A percentile compares a stretch with the other conserved stretches of the same genome.
Evolutionary conservation across 2,888 invertebrate species (phyloP).

Genomic region (Seladonia tumulorum): DNA sequence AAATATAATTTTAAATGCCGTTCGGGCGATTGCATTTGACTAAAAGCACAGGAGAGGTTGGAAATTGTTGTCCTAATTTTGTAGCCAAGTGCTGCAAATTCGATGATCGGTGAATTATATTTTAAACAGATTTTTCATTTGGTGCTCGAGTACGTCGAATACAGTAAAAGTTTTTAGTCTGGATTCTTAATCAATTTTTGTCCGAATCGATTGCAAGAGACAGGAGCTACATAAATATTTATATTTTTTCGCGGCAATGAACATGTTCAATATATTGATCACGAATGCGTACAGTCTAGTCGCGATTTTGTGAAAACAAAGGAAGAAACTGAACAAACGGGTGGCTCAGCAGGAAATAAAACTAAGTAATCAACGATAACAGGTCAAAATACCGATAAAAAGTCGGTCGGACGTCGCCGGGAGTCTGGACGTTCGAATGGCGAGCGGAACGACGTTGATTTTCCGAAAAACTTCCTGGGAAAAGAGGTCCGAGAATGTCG

Average conservation of each 20-base stretch:
- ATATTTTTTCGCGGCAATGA: too few species aligned
- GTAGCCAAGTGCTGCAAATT: neutral
- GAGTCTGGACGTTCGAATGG: slow-evolving; percentile 17
- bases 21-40: too few species aligned
- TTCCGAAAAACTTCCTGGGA: slow-evolving; percentile 35
- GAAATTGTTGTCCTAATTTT: too few species aligned
- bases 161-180: too few species aligned
- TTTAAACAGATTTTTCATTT: too few species aligned
- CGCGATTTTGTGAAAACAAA: neutral
- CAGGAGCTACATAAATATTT: too few species aligned
- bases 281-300: neutral
- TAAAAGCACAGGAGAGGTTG: too few species aligned
- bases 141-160: too few species aligned
- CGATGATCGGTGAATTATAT: neutral
- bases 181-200: too few species aligned
- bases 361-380: slow-evolving; percentile 7
- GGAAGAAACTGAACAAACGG: neutral
- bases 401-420: neutral
- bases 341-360: neutral
- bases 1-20: too few species aligned
- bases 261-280: too few species aligned
- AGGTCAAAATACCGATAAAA: slow-evolving; percentile 3
- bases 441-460: slow-evolving; percentile 41
- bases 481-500: slow-evolving; percentile 34
- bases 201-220: too few species aligned